Percentiles rank a stretch among this genome's conserved stretches.
phyloP scores from a whole-genome alignment of 2,888 invertebrate species.

The Athalia cordata region DNA sequence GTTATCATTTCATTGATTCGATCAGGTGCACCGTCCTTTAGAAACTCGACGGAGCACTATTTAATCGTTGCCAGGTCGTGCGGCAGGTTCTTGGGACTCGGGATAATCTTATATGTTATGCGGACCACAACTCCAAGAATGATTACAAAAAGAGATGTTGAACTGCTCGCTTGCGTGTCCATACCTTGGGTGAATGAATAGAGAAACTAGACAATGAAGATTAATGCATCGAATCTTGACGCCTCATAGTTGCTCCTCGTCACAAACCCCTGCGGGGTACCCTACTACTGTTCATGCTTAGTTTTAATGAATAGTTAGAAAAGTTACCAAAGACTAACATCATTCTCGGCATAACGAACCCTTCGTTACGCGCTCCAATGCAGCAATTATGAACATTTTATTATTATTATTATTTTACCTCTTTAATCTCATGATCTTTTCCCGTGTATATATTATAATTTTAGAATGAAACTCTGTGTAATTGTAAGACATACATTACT shows the following conservation, averaged over 20 bases:
- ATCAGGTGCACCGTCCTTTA: constrained; percentile 7
- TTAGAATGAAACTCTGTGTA: too few species aligned
- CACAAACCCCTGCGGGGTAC: constrained; percentile 35
- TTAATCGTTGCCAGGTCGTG: constrained; percentile 36
- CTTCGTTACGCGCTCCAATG: background rate
- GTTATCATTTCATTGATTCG: constrained; percentile 26
- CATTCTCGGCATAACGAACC: constrained; percentile 34
- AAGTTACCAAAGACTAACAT: background rate
- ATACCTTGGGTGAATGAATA: constrained; percentile 56
- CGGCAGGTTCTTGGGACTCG: constrained; percentile 39
- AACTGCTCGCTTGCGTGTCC: constrained; percentile 49
- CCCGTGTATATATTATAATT: too few species aligned
- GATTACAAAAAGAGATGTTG: constrained; percentile 40
- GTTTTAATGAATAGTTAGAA: constrained; percentile 31
- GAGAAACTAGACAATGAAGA: constrained; percentile 67
- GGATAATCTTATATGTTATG: constrained; percentile 33
- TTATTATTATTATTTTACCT: background rate
- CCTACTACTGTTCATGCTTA: constrained; percentile 23
- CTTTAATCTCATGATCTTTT: background rate
- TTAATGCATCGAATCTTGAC: constrained; percentile 59
- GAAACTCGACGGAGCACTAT: too few species aligned
- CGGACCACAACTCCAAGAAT: constrained; percentile 32
- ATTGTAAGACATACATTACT: too few species aligned
- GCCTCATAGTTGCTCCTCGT: constrained; percentile 11
- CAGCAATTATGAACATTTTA: background rate